phyloP scores from a whole-genome alignment of 1,140 invertebrate genomes.

The Plodia interpunctella region DNA sequence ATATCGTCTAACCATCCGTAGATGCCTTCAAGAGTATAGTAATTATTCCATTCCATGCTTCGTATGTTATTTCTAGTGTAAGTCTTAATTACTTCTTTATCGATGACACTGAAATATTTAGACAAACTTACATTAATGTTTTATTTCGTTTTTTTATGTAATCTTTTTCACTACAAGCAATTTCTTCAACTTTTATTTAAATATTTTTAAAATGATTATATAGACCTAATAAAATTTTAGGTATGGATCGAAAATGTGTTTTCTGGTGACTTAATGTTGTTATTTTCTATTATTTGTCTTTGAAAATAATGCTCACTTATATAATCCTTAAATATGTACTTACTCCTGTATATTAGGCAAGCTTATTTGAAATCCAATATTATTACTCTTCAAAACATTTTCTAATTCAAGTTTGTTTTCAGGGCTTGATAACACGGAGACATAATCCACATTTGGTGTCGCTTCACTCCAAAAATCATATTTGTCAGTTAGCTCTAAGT shows the following conservation, averaged over 20 bases:
- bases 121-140: too few species aligned
- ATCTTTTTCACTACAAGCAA: too few species aligned
- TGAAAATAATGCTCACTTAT: too few species aligned
- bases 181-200: too few species aligned
- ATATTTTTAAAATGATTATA: too few species aligned
- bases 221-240: too few species aligned
- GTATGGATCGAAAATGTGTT: too few species aligned
- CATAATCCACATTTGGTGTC: slow-evolving; percentile 27
- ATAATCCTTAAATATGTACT: slow-evolving; percentile 26
- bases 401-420: slow-evolving; percentile 42
- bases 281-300: too few species aligned
- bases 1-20: slow-evolving; percentile 69
- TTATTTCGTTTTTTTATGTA: too few species aligned
- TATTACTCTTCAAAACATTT: slow-evolving; percentile 31
- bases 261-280: too few species aligned
- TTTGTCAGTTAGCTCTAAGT: slow-evolving; percentile 34
- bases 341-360: slow-evolving; percentile 59
- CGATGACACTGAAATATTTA: slow-evolving; percentile 40
- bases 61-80: slow-evolving; percentile 37
- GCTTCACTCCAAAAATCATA: slow-evolving; percentile 59
- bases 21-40: slow-evolving; percentile 72
- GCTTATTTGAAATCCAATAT: slow-evolving; percentile 42
- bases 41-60: slow-evolving; percentile 70
- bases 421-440: slow-evolving; percentile 48
- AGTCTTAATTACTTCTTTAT: slow-evolving; percentile 37